Conservation (phyloP, 2,113 vertebrate genomes). For the Crotalus viridis region DNA sequence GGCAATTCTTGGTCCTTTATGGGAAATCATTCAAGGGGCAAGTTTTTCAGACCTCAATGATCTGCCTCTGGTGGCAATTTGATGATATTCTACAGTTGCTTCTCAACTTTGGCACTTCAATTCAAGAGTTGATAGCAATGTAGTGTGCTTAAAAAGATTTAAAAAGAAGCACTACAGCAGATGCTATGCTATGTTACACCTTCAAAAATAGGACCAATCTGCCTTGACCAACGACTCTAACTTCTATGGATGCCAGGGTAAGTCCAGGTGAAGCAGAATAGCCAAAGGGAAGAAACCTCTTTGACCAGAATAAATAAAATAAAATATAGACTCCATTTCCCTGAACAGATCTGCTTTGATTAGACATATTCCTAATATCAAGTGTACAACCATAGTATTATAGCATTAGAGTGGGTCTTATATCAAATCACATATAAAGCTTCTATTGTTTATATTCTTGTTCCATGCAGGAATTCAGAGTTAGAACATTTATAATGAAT, state of each 20-base stretch:
- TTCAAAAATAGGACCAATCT: neutral
- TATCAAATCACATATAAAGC: neutral
- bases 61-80: neutral
- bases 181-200: neutral
- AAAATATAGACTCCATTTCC: neutral
- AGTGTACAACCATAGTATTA: neutral
- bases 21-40: neutral
- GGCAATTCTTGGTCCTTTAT: neutral
- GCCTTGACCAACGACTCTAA: neutral
- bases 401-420: neutral
- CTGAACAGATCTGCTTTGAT: neutral
- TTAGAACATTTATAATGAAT: neutral
- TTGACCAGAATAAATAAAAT: neutral
- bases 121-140: neutral
- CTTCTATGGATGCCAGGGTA: neutral
- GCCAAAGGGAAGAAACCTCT: neutral
- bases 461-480: neutral
- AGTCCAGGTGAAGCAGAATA: neutral
- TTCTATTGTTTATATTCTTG: neutral
- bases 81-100: neutral
- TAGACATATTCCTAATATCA: neutral
- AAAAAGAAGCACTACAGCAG: neutral
- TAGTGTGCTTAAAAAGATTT: neutral
- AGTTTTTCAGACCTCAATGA: neutral
- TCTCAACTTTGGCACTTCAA: neutral